These are phyloP conservation scores for Pseudopleuronectes americanus DNA, from an alignment of 2,797 vertebrate genomes.

Conservation along the genomic window DNA sequence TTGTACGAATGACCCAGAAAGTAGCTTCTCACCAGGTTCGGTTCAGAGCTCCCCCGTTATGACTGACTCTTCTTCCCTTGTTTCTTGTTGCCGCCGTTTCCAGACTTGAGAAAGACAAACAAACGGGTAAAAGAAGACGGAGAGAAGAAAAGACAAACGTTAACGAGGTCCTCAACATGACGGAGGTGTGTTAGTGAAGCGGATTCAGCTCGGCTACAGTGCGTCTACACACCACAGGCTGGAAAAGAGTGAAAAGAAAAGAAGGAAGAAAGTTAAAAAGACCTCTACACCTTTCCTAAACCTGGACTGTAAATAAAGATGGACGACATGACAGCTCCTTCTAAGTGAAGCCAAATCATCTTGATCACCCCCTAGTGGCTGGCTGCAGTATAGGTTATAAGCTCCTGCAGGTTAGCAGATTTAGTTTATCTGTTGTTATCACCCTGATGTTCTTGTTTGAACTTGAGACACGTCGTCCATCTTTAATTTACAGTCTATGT, in stretches of 20 bases:
- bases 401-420: too few relatives aligned
- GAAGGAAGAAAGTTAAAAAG: not conserved
- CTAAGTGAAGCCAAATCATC: too few relatives aligned
- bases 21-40: constrained; percentile 63
- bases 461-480: too few relatives aligned
- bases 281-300: not conserved
- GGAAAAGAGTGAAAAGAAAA: constrained; percentile 24
- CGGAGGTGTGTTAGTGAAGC: constrained; percentile 2
- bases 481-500: too few relatives aligned
- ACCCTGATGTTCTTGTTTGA: too few relatives aligned
- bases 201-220: constrained; percentile 15
- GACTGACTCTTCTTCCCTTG: constrained; percentile 93
- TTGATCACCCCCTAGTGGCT: too few relatives aligned
- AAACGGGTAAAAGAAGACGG: not conserved
- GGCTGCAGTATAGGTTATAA: too few relatives aligned
- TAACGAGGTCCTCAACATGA: not conserved
- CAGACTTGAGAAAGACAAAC: constrained; percentile 71
- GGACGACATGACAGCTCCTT: too few relatives aligned
- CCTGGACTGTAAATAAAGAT: too few relatives aligned
- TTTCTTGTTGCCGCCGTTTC: constrained; percentile 88
- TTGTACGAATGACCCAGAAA: too few relatives aligned
- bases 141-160: constrained; percentile 8
- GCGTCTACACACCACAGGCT: constrained; percentile 33
- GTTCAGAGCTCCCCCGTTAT: constrained; percentile 79
- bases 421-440: too few relatives aligned